A percentile compares a stretch with the other conserved stretches of the same genome.
These are phyloP conservation scores for Neocloeon triangulifer DNA, from an alignment of 1,140 invertebrate genomes.

Conservation along the genomic window DNA sequence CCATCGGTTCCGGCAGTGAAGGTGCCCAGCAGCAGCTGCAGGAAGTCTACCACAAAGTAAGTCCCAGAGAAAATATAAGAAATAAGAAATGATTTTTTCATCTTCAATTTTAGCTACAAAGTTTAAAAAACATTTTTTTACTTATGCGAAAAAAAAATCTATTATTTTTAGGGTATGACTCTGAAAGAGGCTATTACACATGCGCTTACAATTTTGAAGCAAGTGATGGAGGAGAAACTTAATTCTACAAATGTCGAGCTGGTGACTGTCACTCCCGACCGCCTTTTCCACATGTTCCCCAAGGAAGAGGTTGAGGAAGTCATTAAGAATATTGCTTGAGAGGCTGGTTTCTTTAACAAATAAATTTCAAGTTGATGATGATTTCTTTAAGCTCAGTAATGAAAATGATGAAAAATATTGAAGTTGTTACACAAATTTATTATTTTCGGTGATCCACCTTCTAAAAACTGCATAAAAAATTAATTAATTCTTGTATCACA, in stretches of 20 bases:
- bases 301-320: constrained; percentile 80
- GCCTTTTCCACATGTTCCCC: constrained; percentile 72
- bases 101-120: too few relatives aligned
- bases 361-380: too few relatives aligned
- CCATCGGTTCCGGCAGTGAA: constrained; percentile 97
- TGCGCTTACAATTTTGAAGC: constrained; percentile 86
- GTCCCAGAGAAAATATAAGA: not conserved
- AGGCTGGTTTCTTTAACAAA: too few relatives aligned
- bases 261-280: constrained; percentile 69
- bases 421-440: too few relatives aligned
- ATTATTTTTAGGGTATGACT: constrained; percentile 76
- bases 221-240: constrained; percentile 99
- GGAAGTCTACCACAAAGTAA: constrained; percentile 62
- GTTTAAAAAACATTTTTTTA: too few relatives aligned
- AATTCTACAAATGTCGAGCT: constrained; percentile 96
- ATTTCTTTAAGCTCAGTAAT: too few relatives aligned
- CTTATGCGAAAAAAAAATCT: too few relatives aligned
- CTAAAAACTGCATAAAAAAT: too few relatives aligned
- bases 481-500: too few relatives aligned
- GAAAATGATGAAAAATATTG: too few relatives aligned
- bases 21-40: constrained; percentile 94
- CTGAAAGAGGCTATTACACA: constrained; percentile 86
- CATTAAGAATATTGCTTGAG: constrained; percentile 54
- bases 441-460: too few relatives aligned
- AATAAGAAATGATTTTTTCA: too few relatives aligned